A percentile compares a stretch with the other conserved stretches of the same genome.
Evolutionary conservation across 2,113 vertebrate genomes (phyloP).

Genomic region (Hipposideros armiger): DNA sequence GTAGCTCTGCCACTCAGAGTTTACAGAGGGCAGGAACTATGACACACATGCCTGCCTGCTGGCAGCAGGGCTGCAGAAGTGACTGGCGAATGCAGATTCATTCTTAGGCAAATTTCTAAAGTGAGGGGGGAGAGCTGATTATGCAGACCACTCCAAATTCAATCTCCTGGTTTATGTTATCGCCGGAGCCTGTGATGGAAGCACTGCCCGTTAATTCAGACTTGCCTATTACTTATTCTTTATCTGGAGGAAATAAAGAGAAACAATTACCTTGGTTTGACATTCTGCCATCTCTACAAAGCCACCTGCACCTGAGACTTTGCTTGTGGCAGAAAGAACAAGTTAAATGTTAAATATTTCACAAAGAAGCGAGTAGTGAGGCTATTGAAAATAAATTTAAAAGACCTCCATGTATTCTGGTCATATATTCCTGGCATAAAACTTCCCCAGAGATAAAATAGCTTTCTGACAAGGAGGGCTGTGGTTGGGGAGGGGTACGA

Average conservation of each 20-base stretch:
- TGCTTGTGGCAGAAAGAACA: conserved; percentile 80
- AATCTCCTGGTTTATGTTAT: conserved; percentile 77
- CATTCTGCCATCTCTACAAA: conserved; percentile 77
- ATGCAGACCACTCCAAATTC: conserved; percentile 70
- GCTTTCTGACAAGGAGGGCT: conserved; percentile 47
- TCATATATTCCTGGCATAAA: conserved; percentile 73
- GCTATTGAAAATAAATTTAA: conserved; percentile 80
- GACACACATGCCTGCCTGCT: accelerated
- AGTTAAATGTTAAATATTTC: conserved; percentile 84
- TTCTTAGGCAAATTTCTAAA: conserved; percentile 55
- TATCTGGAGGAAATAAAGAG: conserved; percentile 80
- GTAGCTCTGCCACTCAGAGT: neutral
- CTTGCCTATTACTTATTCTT: conserved; percentile 76
- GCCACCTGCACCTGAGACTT: conserved; percentile 65
- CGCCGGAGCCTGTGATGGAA: conserved; percentile 24
- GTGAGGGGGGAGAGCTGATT: conserved; percentile 19
- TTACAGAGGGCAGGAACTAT: neutral
- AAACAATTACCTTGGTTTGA: conserved; percentile 82
- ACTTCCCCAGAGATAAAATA: conserved; percentile 64
- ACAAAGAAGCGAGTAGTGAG: conserved; percentile 66
- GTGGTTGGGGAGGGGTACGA: neutral
- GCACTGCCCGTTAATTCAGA: conserved; percentile 66
- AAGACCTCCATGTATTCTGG: conserved; percentile 76
- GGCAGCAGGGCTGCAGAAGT: neutral
- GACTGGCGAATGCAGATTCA: neutral